phyloP scores from a whole-genome alignment of 2,888 invertebrate genomes.

The Aproaerema taeniolella region DNA sequence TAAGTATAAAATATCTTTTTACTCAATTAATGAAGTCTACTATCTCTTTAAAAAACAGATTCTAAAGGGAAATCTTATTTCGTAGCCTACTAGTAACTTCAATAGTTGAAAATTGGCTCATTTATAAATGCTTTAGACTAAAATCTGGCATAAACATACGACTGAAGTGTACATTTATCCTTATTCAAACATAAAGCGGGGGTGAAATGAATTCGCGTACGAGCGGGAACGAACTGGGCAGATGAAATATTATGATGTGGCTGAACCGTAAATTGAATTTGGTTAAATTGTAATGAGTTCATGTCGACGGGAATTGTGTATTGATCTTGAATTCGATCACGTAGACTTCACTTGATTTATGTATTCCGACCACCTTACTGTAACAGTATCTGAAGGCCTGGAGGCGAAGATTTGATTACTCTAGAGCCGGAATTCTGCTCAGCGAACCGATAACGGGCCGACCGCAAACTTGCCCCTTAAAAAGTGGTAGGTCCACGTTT shows the following conservation, averaged over 20 bases:
- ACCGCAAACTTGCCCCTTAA: slow-evolving; percentile 34
- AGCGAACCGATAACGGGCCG: slow-evolving; percentile 42
- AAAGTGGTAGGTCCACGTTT: slow-evolving; percentile 22
- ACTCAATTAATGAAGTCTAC: too few species aligned
- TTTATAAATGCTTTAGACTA: slow-evolving; percentile 10
- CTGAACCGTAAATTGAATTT: slow-evolving; percentile 67
- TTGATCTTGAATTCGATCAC: slow-evolving; percentile 71
- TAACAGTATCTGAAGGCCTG: slow-evolving; percentile 30
- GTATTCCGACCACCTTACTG: slow-evolving; percentile 59
- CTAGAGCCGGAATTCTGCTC: slow-evolving; percentile 43
- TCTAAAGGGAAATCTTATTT: too few species aligned
- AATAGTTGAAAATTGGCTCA: slow-evolving; percentile 5
- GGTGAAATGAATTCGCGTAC: slow-evolving; percentile 40
- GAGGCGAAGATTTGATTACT: slow-evolving; percentile 62
- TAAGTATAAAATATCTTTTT: too few species aligned
- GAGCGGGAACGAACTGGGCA: too few species aligned
- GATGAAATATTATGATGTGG: slow-evolving; percentile 67
- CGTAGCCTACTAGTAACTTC: not conserved
- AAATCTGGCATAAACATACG: slow-evolving; percentile 27
- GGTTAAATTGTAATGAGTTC: slow-evolving; percentile 71
- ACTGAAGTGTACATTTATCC: slow-evolving; percentile 35
- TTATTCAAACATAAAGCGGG: slow-evolving; percentile 40
- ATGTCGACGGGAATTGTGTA: slow-evolving; percentile 58
- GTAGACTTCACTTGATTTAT: slow-evolving; percentile 67
- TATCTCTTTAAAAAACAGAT: too few species aligned